phyloP scores from a whole-genome alignment of 2,113 vertebrate species.

The Barbus barbus region DNA sequence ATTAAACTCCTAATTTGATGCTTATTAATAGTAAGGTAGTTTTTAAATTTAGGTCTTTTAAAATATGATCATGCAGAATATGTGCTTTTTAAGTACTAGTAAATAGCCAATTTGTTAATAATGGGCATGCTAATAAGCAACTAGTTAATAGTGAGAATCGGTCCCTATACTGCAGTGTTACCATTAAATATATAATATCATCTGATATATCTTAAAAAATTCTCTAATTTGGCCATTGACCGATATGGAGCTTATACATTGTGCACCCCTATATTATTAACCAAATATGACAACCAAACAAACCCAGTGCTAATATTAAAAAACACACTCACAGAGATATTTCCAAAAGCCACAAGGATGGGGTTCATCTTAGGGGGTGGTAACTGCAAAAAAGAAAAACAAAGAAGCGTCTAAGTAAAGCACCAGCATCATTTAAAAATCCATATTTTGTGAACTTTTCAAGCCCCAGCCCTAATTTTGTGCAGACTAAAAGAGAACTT shows the following conservation, averaged over 20 bases:
- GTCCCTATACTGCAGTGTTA: too few relatives aligned
- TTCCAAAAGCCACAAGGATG: slow-evolving; percentile 86
- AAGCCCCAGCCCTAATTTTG: too few relatives aligned
- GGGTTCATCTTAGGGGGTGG: slow-evolving; percentile 82
- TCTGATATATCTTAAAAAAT: not conserved
- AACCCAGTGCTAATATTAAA: not conserved
- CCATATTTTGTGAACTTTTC: not conserved
- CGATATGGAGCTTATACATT: not conserved
- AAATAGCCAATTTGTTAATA: too few relatives aligned
- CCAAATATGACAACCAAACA: not conserved
- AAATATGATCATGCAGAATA: too few relatives aligned
- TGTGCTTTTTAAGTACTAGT: too few relatives aligned
- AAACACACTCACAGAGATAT: slow-evolving; percentile 81
- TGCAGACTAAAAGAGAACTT: not conserved
- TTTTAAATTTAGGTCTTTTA: too few relatives aligned
- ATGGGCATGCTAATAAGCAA: too few relatives aligned
- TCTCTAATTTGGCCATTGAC: not conserved
- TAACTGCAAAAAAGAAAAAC: slow-evolving; percentile 74
- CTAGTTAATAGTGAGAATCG: too few relatives aligned
- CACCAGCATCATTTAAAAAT: not conserved
- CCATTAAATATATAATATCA: not conserved
- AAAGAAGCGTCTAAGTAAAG: not conserved
- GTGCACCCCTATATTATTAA: not conserved
- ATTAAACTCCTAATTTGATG: too few relatives aligned
- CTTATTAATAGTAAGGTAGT: too few relatives aligned